phyloP scores from a whole-genome alignment of 2,113 vertebrate genomes.

The Bubo scandiacus region DNA sequence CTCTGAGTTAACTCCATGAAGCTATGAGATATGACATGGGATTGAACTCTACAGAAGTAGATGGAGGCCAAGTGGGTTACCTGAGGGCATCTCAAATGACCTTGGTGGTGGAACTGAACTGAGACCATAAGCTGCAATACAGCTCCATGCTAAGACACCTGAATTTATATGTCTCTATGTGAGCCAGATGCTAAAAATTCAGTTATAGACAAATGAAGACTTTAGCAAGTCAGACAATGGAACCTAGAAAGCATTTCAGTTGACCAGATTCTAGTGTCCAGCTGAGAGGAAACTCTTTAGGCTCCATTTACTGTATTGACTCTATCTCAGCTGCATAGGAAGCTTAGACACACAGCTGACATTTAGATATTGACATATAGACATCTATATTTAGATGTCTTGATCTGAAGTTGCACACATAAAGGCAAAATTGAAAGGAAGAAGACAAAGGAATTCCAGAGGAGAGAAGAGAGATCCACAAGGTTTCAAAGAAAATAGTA shows the following conservation, averaged over 20 bases:
- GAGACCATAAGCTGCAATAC: background rate
- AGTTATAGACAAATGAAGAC: background rate
- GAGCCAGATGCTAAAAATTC: background rate
- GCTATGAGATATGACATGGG: background rate
- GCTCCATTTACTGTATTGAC: background rate
- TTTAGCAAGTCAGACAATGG: background rate
- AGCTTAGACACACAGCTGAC: background rate
- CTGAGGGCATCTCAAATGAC: background rate
- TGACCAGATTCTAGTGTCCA: background rate
- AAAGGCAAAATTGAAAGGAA: background rate
- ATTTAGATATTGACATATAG: background rate
- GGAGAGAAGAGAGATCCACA: background rate
- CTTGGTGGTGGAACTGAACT: background rate
- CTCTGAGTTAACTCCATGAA: background rate
- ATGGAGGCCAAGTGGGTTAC: background rate
- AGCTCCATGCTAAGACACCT: background rate
- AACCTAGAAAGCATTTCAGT: background rate
- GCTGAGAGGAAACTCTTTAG: background rate
- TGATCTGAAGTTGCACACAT: background rate
- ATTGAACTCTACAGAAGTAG: background rate
- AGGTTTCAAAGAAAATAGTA: background rate
- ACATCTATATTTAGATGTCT: background rate
- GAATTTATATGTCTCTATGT: background rate
- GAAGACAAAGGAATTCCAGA: background rate
- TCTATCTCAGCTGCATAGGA: background rate